A percentile compares a stretch with the other conserved stretches of the same genome.
Conservation (phyloP, 2,888 invertebrate genomes). For the Lithophane semibrunnea region DNA sequence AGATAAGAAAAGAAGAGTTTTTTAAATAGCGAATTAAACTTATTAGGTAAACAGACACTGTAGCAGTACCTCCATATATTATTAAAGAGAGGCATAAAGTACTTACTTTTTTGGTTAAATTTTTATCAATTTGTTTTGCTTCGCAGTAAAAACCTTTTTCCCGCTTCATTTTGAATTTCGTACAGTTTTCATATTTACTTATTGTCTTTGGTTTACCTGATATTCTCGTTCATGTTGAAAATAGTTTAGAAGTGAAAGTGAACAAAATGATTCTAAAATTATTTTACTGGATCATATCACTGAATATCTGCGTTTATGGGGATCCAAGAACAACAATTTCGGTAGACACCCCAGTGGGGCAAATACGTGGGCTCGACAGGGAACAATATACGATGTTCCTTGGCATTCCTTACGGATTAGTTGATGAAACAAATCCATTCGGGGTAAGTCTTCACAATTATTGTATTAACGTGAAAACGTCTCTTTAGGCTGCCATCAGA, state of each 20-base stretch:
- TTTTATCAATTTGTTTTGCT: neutral
- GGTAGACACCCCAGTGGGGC: constrained; percentile 5
- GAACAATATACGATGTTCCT: neutral
- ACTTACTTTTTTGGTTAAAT: too few relatives aligned
- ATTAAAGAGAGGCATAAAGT: too few relatives aligned
- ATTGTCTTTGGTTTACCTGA: neutral
- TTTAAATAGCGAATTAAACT: neutral
- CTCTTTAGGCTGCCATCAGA: neutral
- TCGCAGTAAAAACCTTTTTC: neutral
- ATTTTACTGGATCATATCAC: neutral
- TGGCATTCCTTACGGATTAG: constrained; percentile 30
- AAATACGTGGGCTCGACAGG: neutral
- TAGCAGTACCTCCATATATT: too few relatives aligned
- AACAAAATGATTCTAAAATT: constrained; percentile 10
- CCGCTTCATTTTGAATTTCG: constrained; percentile 3
- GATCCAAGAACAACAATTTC: neutral
- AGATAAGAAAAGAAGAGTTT: neutral
- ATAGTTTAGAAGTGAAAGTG: neutral
- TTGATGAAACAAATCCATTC: constrained; percentile 26
- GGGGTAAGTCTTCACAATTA: constrained; percentile 24
- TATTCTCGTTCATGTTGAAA: constrained; percentile 2
- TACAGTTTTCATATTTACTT: neutral
- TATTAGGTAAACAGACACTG: too few relatives aligned
- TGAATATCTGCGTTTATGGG: neutral
- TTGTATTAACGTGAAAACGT: neutral